Conservation (phyloP, 1,140 invertebrate genomes). For the Scaptomyza graminum region DNA sequence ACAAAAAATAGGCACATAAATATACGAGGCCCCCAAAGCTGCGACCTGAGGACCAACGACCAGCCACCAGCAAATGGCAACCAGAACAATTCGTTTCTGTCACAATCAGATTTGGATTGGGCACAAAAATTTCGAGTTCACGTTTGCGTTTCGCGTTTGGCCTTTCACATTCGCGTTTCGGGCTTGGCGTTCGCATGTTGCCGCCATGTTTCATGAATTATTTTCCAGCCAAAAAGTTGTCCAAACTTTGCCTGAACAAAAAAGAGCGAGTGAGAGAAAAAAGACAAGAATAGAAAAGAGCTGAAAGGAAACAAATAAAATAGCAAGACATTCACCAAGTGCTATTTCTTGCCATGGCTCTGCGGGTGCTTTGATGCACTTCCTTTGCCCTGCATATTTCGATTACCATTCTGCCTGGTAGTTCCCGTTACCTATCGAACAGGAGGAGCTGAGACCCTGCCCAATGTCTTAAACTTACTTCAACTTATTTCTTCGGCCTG, state of each 20-base stretch:
- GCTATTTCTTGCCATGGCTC: conserved; percentile 34
- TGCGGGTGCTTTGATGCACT: conserved; percentile 36
- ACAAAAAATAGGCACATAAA: conserved; percentile 76
- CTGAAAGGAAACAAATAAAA: conserved; percentile 15
- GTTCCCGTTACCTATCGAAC: conserved; percentile 38
- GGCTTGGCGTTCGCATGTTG: conserved; percentile 73
- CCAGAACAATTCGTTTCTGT: conserved; percentile 81
- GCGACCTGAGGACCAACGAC: conserved; percentile 5
- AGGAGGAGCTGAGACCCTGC: conserved; percentile 13
- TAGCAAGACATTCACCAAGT: conserved; percentile 63
- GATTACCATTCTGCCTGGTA: conserved; percentile 68
- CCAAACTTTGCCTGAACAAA: conserved; percentile 67
- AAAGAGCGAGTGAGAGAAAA: conserved; percentile 32
- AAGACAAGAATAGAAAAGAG: conserved; percentile 22
- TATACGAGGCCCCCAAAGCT: conserved; percentile 51
- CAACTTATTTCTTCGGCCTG: conserved; percentile 52
- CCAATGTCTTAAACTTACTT: conserved; percentile 73
- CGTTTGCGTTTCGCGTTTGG: conserved; percentile 51
- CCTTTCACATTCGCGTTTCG: conserved; percentile 58
- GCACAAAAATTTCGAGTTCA: conserved; percentile 74
- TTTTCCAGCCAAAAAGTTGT: conserved; percentile 73
- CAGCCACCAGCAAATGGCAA: conserved; percentile 14
- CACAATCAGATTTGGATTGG: conserved; percentile 80
- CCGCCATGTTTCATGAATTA: conserved; percentile 80
- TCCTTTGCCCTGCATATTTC: conserved; percentile 71